Percentiles rank a stretch among this genome's conserved stretches.
These are phyloP conservation scores for Aproaerema taeniolella DNA, from an alignment of 2,888 invertebrate genomes.

Conservation along the genomic window DNA sequence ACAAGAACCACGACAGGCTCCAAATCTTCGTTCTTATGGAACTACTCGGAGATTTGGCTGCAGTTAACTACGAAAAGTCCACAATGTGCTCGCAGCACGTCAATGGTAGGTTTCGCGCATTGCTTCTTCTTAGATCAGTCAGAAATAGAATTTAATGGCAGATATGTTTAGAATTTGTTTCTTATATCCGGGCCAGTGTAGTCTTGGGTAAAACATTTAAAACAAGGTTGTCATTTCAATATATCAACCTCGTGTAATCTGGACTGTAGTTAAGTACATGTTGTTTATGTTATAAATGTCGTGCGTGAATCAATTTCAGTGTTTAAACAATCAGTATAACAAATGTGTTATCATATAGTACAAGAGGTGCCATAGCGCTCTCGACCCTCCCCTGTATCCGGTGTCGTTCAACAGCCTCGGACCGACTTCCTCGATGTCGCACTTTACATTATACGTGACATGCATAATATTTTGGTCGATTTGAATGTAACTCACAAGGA, in stretches of 20 bases:
- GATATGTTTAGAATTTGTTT: constrained; percentile 23
- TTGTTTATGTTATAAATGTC: constrained; percentile 50
- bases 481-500: constrained; percentile 1
- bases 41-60: not conserved
- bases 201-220: constrained; percentile 21
- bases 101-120: constrained; percentile 15
- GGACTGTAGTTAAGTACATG: constrained; percentile 38
- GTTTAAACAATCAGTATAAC: constrained; percentile 9
- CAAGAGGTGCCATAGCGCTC: constrained; percentile 17
- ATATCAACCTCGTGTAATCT: constrained; percentile 28
- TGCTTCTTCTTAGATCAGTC: constrained; percentile 21
- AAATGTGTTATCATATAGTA: constrained; percentile 12
- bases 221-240: constrained; percentile 26
- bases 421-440: constrained; percentile 23
- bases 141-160: constrained; percentile 20
- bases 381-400: constrained; percentile 24
- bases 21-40: no score
- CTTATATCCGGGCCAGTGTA: constrained; percentile 22
- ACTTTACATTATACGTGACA: constrained; percentile 7
- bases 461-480: constrained; percentile 7
- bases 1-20: not conserved
- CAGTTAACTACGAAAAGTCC: not conserved
- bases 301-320: constrained; percentile 25
- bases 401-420: constrained; percentile 55
- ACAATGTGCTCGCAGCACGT: constrained; percentile 8